Percentiles rank a stretch among this genome's conserved stretches.
phyloP scores from a whole-genome alignment of 2,113 vertebrate species.

The Cyprinodon variegatus region DNA sequence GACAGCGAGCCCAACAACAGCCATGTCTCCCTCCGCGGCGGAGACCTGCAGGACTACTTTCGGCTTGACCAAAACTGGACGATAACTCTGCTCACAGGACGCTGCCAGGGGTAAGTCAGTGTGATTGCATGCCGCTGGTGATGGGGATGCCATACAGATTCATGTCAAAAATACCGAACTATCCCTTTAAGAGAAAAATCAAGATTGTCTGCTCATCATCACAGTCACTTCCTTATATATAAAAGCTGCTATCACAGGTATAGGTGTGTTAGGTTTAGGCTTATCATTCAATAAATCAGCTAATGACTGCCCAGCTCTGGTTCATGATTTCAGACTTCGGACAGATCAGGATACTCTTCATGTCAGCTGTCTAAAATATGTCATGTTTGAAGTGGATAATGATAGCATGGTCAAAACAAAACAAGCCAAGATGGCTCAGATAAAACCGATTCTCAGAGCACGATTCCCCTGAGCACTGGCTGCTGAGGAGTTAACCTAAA shows the following conservation, averaged over 20 bases:
- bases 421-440: not conserved
- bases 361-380: not conserved
- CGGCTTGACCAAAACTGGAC: too few species aligned
- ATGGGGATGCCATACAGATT: too few species aligned
- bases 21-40: too few species aligned
- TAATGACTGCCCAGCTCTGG: not conserved
- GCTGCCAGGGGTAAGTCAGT: too few species aligned
- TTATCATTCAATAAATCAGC: not conserved
- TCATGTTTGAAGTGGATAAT: not conserved
- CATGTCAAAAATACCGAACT: too few species aligned
- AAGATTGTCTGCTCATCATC: not conserved
- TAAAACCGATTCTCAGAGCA: constrained; percentile 4
- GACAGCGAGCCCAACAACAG: too few species aligned
- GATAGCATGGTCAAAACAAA: not conserved
- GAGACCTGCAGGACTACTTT: too few species aligned
- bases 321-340: not conserved
- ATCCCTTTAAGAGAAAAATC: not conserved
- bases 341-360: not conserved
- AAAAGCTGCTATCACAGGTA: not conserved
- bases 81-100: too few species aligned
- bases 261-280: not conserved
- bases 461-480: constrained; percentile 13
- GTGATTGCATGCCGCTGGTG: too few species aligned
- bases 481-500: constrained; percentile 15
- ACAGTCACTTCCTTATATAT: not conserved